These are phyloP conservation scores for Drosophila lowei DNA, from an alignment of 1,140 invertebrate genomes.

Conservation along the genomic window DNA sequence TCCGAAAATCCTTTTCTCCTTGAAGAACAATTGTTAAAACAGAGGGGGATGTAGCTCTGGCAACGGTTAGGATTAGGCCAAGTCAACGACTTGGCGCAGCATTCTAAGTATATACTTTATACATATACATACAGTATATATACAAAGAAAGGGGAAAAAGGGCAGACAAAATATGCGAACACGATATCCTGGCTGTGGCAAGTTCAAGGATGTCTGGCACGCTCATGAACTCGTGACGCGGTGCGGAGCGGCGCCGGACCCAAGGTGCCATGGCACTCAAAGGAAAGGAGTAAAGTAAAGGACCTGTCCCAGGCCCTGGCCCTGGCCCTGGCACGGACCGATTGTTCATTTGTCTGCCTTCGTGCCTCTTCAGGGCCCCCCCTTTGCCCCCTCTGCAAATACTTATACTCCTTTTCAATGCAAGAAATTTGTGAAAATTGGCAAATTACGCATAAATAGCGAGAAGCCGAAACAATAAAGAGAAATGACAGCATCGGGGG, in stretches of 20 bases:
- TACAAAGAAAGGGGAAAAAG: slow-evolving; percentile 51
- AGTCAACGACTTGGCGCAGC: slow-evolving; percentile 44
- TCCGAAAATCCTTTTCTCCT: slow-evolving; percentile 43
- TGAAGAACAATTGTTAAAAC: slow-evolving; percentile 34
- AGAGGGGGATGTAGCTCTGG: background rate
- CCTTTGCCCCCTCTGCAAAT: too few relatives aligned
- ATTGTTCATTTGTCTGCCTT: slow-evolving; percentile 29
- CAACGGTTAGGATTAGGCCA: slow-evolving; percentile 37
- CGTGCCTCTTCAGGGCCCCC: background rate
- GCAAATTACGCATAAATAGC: slow-evolving; percentile 72
- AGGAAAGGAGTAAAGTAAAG: slow-evolving; percentile 7
- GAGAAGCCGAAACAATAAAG: background rate
- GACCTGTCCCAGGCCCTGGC: background rate
- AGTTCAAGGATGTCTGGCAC: slow-evolving; percentile 73
- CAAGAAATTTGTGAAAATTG: slow-evolving; percentile 71
- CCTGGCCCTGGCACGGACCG: background rate
- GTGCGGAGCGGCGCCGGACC: slow-evolving; percentile 2
- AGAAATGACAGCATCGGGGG: slow-evolving; percentile 34
- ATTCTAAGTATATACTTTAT: slow-evolving; percentile 18
- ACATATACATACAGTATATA: slow-evolving; percentile 20
- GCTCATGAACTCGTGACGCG: slow-evolving; percentile 42
- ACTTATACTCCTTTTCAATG: slow-evolving; percentile 44
- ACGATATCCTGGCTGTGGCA: slow-evolving; percentile 69
- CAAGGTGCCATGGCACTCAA: slow-evolving; percentile 23
- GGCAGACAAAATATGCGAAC: slow-evolving; percentile 75